Conservation (phyloP, 1,140 invertebrate species). For the Bombus breviceps region DNA sequence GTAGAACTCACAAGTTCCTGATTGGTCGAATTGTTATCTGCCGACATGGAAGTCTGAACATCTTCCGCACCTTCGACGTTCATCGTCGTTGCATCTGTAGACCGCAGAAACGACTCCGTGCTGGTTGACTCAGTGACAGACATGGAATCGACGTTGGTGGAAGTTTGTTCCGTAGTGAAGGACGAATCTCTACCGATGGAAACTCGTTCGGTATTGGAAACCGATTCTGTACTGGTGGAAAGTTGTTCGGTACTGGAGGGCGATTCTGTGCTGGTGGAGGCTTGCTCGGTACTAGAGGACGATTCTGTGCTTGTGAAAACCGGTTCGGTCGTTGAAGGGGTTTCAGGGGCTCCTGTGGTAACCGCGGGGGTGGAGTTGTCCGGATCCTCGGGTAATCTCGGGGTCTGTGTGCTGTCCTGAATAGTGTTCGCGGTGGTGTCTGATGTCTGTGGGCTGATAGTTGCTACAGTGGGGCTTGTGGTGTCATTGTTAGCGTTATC, state of each 20-base stretch:
- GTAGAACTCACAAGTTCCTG: slow-evolving; percentile 1
- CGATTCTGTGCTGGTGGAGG: neutral
- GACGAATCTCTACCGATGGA: neutral
- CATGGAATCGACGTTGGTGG: neutral
- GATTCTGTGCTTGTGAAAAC: slow-evolving; percentile 19
- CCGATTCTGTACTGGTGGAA: slow-evolving; percentile 38
- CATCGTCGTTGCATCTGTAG: slow-evolving; percentile 16
- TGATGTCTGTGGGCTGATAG: slow-evolving; percentile 63
- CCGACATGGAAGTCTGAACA: neutral
- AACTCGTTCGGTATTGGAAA: neutral
- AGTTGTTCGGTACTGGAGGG: slow-evolving; percentile 11
- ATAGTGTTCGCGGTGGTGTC: slow-evolving; percentile 54
- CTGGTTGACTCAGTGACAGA: slow-evolving; percentile 5
- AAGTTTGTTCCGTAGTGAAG: slow-evolving; percentile 10
- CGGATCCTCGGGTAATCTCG: slow-evolving; percentile 45
- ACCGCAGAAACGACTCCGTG: slow-evolving; percentile 9
- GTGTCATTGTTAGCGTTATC: slow-evolving; percentile 73
- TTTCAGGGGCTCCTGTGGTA: slow-evolving; percentile 38
- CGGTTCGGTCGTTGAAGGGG: slow-evolving; percentile 27
- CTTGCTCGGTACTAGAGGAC: slow-evolving; percentile 39
- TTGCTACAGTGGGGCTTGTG: slow-evolving; percentile 62
- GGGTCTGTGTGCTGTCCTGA: slow-evolving; percentile 59
- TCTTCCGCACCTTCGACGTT: neutral
- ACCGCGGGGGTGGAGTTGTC: slow-evolving; percentile 38
- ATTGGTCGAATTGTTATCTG: neutral